phyloP scores from a whole-genome alignment of 2,888 invertebrate species.

The Drosophila barbarae region DNA sequence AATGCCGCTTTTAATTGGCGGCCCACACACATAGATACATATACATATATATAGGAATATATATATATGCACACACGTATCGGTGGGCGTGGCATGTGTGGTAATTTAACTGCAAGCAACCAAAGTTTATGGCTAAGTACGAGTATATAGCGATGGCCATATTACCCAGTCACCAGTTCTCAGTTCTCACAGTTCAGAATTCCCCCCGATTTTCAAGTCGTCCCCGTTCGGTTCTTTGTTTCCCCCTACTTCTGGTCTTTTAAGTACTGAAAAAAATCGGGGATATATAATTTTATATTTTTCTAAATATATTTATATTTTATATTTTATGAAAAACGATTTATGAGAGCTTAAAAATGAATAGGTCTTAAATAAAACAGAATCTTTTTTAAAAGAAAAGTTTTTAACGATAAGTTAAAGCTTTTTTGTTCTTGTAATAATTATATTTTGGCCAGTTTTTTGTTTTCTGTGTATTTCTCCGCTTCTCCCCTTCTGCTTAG shows the following conservation, averaged over 20 bases:
- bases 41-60: background rate
- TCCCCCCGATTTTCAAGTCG: slow-evolving; percentile 10
- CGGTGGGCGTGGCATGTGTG: slow-evolving; percentile 65
- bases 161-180: slow-evolving; percentile 25
- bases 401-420: background rate
- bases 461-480: slow-evolving; percentile 1
- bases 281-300: background rate
- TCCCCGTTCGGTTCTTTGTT: slow-evolving; percentile 13
- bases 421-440: background rate
- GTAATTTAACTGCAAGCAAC: slow-evolving; percentile 75
- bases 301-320: background rate
- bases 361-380: background rate
- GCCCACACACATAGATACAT: slow-evolving; percentile 56
- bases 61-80: background rate
- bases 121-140: slow-evolving; percentile 75
- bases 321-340: background rate
- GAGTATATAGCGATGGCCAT: slow-evolving; percentile 54
- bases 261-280: background rate
- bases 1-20: slow-evolving; percentile 73
- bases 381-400: too few species aligned
- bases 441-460: background rate
- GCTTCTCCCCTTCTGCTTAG: slow-evolving; percentile 53
- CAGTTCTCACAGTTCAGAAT: slow-evolving; percentile 9
- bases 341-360: background rate
- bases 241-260: background rate